Evolutionary conservation across 2,888 invertebrate species (phyloP).

Genomic region (Campoplex capitator): DNA sequence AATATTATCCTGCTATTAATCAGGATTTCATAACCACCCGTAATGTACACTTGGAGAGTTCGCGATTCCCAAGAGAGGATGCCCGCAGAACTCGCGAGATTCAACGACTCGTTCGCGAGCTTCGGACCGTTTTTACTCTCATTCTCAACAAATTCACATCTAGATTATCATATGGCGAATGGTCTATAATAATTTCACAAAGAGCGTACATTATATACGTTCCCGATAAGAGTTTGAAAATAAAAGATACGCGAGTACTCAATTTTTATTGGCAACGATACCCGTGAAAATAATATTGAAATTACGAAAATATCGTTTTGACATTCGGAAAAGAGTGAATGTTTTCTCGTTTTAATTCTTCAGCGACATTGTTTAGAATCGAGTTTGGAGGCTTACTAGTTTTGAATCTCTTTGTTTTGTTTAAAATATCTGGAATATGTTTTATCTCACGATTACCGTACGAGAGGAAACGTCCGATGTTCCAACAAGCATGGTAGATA

Average conservation of each 20-base stretch:
- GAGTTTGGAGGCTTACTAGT: no score
- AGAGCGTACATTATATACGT: neutral
- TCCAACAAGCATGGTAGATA: neutral
- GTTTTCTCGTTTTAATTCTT: no score
- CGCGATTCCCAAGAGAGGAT: neutral
- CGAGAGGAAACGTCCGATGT: conserved; percentile 4
- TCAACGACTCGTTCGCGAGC: conserved; percentile 12
- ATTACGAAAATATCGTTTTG: no score
- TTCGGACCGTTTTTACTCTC: conserved; percentile 72
- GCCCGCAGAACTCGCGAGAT: conserved; percentile 13
- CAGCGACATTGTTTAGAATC: no score
- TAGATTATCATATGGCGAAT: neutral
- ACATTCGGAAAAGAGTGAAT: no score
- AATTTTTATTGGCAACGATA: no score
- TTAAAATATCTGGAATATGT: neutral
- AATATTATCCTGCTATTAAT: conserved; percentile 82
- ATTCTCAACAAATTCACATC: neutral
- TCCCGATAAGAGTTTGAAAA: no score
- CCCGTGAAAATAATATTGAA: no score
- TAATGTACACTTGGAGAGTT: conserved; percentile 38
- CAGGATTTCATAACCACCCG: conserved; percentile 76
- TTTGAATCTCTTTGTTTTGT: no score
- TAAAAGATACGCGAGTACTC: no score
- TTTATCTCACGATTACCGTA: conserved; percentile 25
- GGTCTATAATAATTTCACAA: neutral